Base-by-base conservation (phyloP, 2,888 invertebrate genomes). In the Xestia rhomboidea region DNA sequence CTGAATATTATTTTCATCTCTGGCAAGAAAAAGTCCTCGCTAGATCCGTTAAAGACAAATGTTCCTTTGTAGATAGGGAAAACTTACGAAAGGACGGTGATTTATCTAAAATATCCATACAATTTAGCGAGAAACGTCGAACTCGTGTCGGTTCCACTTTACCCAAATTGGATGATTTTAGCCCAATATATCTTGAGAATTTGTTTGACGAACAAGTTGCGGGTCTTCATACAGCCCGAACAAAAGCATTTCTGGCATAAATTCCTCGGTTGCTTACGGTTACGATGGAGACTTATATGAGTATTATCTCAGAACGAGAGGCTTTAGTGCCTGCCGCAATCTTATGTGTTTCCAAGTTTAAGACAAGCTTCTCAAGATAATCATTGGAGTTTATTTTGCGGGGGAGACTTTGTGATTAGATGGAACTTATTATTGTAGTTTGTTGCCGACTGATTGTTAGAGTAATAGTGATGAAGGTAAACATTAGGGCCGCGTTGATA, bases 91-190 rank as follows among this genome's bases (percentile, higher is more conserved):
- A 94, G 93, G 93, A 93, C 92, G 93, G 91, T 94, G 93, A 96
- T 96, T 95, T 96, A 95, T 96, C 95, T 95, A 93, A 95, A 96
- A 96, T 95, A 95, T 95, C 95, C 94, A 94, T 95, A 95, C 95
- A 95, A 95, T 95, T 95, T 95, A 93, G 93, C 93, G 90, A 90
- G 93, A 93, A 93, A 93, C 89, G 94, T 95, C 95, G 95, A 96
- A 96, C 92, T 95, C 93, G 94, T 93, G 93, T 93, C 94, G 94
- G 92, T 93, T 92, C 93, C 94, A 96, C 95, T 96, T 95, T 95
- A 93, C 93, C 93, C 91, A 95, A 96, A 96, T 96, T 95, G 95
- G 95, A 95, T 94, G 93, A 95, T 94, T 95, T 93, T 93, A 93
- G 93, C 90, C 91, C 93, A 93, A 95, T 95, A 95, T 95, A 96